Conservation (phyloP, 2,797 vertebrate genomes). For the Hyperoplus immaculatus region DNA sequence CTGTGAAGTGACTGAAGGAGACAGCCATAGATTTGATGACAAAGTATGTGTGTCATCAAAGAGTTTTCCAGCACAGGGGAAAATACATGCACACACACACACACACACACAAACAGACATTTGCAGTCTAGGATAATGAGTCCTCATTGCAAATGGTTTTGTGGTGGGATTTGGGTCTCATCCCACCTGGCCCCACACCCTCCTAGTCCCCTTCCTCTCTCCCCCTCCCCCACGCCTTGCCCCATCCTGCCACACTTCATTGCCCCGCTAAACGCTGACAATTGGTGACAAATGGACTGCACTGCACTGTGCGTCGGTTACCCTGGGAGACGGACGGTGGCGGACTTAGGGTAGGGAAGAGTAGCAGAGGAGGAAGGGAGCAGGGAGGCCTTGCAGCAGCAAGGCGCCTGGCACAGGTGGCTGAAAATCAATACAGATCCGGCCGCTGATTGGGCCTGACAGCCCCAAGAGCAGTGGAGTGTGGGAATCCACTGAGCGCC, state of each 20-base stretch:
- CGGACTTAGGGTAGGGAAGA: conserved; percentile 70
- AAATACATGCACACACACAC: neutral
- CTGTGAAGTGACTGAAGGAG: conserved; percentile 45
- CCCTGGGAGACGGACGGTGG: conserved; percentile 86
- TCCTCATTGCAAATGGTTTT: conserved; percentile 53
- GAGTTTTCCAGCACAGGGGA: conserved; percentile 27
- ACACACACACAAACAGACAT: conserved; percentile 23
- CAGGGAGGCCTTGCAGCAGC: conserved; percentile 59
- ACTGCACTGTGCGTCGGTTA: conserved; percentile 86
- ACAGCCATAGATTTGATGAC: conserved; percentile 44
- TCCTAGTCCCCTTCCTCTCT: conserved; percentile 50
- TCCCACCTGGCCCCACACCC: conserved; percentile 80
- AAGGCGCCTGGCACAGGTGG: conserved; percentile 86
- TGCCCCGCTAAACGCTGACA: conserved; percentile 92
- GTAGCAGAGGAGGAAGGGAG: conserved; percentile 60
- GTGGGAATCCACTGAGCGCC: conserved; percentile 80
- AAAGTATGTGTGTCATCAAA: conserved; percentile 16
- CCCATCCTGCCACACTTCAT: conserved; percentile 85
- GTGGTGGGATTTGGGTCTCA: conserved; percentile 58
- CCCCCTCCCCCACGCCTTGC: conserved; percentile 62
- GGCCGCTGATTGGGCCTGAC: conserved; percentile 70
- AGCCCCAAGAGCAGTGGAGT: conserved; percentile 74
- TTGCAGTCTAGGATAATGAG: conserved; percentile 36
- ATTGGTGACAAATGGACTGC: conserved; percentile 95
- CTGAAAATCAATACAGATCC: conserved; percentile 75